Evolutionary conservation across 2,888 invertebrate species (phyloP).

Genomic region (Margaritifera margaritifera): DNA sequence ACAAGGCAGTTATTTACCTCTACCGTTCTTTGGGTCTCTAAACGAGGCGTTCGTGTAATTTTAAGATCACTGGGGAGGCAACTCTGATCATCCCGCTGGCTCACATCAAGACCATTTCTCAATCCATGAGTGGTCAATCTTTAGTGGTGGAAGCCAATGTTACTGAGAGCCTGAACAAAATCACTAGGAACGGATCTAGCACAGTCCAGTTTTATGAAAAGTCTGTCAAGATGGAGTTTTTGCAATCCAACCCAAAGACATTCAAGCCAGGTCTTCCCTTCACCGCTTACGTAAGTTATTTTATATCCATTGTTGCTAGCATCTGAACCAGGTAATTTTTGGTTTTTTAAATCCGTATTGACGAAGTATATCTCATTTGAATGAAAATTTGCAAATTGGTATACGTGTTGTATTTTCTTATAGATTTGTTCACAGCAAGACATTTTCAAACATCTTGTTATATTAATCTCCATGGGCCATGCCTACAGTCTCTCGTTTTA

Average conservation of each 20-base stretch:
- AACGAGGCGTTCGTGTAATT: not conserved
- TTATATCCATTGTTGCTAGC: too few relatives aligned
- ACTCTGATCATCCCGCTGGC: slow-evolving; percentile 44
- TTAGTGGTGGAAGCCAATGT: slow-evolving; percentile 82
- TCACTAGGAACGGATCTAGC: slow-evolving; percentile 85
- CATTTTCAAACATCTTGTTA: too few relatives aligned
- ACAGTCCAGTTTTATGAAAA: slow-evolving; percentile 85
- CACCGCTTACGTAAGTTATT: slow-evolving; percentile 82
- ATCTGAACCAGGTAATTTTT: too few relatives aligned
- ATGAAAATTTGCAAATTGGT: too few relatives aligned
- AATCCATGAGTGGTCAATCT: slow-evolving; percentile 22
- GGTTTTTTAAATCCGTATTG: too few relatives aligned
- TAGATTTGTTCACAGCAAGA: too few relatives aligned
- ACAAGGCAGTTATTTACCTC: too few relatives aligned
- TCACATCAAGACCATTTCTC: slow-evolving; percentile 27
- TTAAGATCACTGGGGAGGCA: slow-evolving; percentile 52
- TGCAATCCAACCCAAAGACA: slow-evolving; percentile 84
- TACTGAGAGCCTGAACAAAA: slow-evolving; percentile 90
- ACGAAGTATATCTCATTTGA: too few relatives aligned
- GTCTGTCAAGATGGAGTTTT: slow-evolving; percentile 83
- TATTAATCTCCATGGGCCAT: too few relatives aligned
- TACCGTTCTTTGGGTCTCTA: too few relatives aligned
- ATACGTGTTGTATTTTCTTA: too few relatives aligned
- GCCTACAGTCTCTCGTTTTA: too few relatives aligned
- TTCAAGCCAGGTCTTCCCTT: slow-evolving; percentile 92